These are phyloP conservation scores for Rhea americana DNA, from an alignment of 2,113 vertebrate genomes.

Conservation along the genomic window DNA sequence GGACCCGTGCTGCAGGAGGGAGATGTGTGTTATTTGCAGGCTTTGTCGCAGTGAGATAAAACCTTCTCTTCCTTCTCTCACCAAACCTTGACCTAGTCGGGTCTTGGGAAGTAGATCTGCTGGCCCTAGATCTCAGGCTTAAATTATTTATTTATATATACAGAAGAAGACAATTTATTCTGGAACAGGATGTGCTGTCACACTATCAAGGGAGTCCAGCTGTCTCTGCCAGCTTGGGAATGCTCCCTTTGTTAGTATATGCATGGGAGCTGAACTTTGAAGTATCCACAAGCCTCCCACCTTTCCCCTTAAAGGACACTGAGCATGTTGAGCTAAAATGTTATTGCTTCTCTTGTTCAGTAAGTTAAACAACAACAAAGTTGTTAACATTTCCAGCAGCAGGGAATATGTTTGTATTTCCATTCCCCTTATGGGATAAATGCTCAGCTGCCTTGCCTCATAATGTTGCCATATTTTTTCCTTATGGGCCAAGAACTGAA, in stretches of 20 bases:
- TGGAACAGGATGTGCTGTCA: constrained; percentile 7
- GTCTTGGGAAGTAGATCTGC: constrained; percentile 20
- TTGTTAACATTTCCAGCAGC: constrained; percentile 36
- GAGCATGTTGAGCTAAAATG: constrained; percentile 33
- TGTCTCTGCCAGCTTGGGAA: constrained; percentile 36
- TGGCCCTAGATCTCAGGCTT: not conserved
- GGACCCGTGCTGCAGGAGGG: not conserved
- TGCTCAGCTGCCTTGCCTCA: constrained; percentile 2
- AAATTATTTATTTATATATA: not conserved
- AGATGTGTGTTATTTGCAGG: not conserved
- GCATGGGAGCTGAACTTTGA: constrained; percentile 42
- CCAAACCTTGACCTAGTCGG: not conserved
- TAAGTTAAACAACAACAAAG: constrained; percentile 33
- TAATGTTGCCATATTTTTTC: not conserved
- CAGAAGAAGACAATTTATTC: constrained; percentile 18
- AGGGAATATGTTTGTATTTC: constrained; percentile 33
- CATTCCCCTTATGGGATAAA: not conserved
- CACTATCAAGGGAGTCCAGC: not conserved
- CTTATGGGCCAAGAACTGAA: constrained; percentile 2
- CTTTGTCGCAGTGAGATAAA: not conserved
- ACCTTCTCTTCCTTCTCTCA: constrained; percentile 1
- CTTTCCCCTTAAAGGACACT: constrained; percentile 37
- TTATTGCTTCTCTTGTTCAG: constrained; percentile 28
- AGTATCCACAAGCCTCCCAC: constrained; percentile 52
- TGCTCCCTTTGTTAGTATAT: constrained; percentile 14